Evolutionary conservation across 2,113 vertebrate genomes (phyloP), one percentile per base, ranked within the genome.

Genomic region (Montifringilla adamsi): DNA sequence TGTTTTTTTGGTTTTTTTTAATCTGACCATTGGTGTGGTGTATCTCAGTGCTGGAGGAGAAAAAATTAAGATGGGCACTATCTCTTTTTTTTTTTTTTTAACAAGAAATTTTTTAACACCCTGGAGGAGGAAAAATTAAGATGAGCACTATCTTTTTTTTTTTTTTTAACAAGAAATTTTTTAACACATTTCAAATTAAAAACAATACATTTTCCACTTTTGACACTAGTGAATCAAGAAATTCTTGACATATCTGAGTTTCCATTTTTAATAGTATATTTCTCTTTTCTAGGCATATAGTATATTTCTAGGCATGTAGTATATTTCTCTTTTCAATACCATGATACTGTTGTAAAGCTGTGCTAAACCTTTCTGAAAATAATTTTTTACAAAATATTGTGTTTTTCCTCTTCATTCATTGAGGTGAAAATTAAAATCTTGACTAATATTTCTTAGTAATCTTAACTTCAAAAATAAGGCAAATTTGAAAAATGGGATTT

Each of bases 111-210:
- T 66, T 90, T 53, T 20, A 47, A 24, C 5, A 21, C 0, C n/a
- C 4, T 27, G 10, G 39, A 79, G 6, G 7, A 49, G 47, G 6
- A n/a, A 73, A 79, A 80, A 23, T 11, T 7, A 59, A 56, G 16
- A 60, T 28, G 2, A 49, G 2, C 0, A 0, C 1, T 49, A 16
- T n/a, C 0, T 16, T 50, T 58, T 74, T 11, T 41, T 5, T n/a
- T 82, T 5, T 82, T 10, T 69, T 47, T 1, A 10, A 17, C 15
- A 58, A 58, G 6, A 53, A 21, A 10, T 1, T 1, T 66, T 90
- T 53, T 20, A 47, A 24, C 5, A 21, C 0, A 21, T 73, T 89
- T 86, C 16, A 77, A 28, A 75, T 53, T 5, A 58, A 9, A 19
- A 77, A 27, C 1, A 1, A 6, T 9, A 47, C 2, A 4, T 67